Evolutionary conservation across 2,797 vertebrate genomes (phyloP).

Genomic region (Halcyon leucocephala): DNA sequence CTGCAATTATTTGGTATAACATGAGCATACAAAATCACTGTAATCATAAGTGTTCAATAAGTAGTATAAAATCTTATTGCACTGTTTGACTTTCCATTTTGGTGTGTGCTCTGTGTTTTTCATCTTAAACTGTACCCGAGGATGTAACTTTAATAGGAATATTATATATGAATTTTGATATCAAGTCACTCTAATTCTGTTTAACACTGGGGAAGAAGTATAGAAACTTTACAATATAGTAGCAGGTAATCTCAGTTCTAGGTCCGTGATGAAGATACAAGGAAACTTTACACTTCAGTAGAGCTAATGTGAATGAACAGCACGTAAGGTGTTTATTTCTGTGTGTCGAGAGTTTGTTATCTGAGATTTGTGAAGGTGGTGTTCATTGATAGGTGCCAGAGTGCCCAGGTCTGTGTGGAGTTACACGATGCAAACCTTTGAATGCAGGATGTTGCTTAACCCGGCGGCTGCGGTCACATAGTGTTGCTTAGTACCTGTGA

Average conservation of each 20-base stretch:
- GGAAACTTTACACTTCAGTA: background rate
- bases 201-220: background rate
- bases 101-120: background rate
- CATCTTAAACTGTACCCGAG: background rate
- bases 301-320: background rate
- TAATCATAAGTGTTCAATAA: background rate
- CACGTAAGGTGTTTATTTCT: background rate
- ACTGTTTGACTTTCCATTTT: background rate
- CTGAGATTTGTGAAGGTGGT: background rate
- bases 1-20: background rate
- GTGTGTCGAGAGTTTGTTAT: background rate
- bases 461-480: background rate
- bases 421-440: background rate
- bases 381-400: background rate
- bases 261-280: background rate
- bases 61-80: background rate
- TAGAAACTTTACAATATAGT: background rate
- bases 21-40: background rate
- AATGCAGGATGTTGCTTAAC: background rate
- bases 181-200: background rate
- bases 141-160: background rate
- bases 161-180: background rate
- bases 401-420: background rate
- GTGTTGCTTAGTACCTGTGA: constrained; percentile 48
- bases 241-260: background rate